Base-by-base conservation (phyloP, 2,888 invertebrate species). In the Gortyna flavago region DNA sequence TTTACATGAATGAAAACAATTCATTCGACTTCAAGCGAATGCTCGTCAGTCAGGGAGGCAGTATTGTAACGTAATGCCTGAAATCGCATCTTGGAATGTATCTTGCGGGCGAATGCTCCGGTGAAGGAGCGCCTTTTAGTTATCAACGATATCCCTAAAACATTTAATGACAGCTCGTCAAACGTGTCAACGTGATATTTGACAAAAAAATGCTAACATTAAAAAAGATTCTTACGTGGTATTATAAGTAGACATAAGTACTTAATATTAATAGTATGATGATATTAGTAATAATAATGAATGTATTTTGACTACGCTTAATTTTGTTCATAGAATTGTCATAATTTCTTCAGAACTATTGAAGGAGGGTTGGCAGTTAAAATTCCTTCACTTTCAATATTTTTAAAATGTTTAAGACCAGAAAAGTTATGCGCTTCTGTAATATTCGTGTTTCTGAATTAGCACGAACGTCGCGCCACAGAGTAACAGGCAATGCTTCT, bases 231-330 rank as follows among this genome's bases (percentile, higher is more conserved):
- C 2, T n/a, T 54, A 54, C 32, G 59, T 51, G 21, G 38, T 75
- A 44, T 25, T 16, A 29, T 67, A 73, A 44, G 57, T 82, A 64
- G 69, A 73, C 61, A 29, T 73, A 79, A 70, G 80, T 72, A 83
- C 75, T 80, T 84, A 84, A 54, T 71, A 71, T 57, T 54, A 51
- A 65, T 70, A 69, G 44, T 71, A 18, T 57, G 16, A 76, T 25
- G 57, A 77, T 68, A 59, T 59, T 57, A 61, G 18, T 35, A 80
- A 65, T 75, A 11, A 62, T 41, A 80, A 61, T 75, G 6, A 75
- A 65, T 75, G 72, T 83, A 66, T 62, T 85, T 72, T 84, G 70
- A 77, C 67, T 81, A 81, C 38, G 62, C 70, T 85, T 85, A 61
- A 68, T 68, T 84, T 76, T 70, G 25, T 75, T 66, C 6, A 59